Conservation (phyloP, 2,113 vertebrate species). For the human (Homo sapiens) region DNA sequence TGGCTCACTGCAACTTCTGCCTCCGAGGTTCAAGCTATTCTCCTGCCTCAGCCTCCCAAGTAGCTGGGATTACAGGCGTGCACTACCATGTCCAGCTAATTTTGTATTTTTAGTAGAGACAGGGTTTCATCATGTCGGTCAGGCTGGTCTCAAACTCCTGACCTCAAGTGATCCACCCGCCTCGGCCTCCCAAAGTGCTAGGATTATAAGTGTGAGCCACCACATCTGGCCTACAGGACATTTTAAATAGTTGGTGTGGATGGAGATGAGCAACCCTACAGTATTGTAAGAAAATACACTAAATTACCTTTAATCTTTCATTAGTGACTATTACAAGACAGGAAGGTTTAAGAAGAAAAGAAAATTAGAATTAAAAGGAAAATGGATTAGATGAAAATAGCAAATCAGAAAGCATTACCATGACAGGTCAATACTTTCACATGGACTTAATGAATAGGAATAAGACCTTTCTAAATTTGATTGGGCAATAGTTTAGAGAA, state of each 20-base stretch:
- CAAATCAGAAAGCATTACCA: conserved; percentile 41
- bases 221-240: neutral
- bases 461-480: conserved; percentile 55
- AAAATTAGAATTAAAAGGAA: conserved; percentile 65
- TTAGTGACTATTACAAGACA: conserved; percentile 51
- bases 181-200: too few relatives aligned
- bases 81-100: too few relatives aligned
- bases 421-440: conserved; percentile 11
- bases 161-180: too few relatives aligned
- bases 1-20: too few relatives aligned
- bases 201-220: too few relatives aligned
- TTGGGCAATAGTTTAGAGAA: conserved; percentile 22
- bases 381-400: conserved; percentile 63
- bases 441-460: conserved; percentile 33
- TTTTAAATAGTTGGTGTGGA: conserved; percentile 6
- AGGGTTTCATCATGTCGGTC: too few relatives aligned
- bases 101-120: too few relatives aligned
- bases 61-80: too few relatives aligned
- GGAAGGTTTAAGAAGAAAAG: conserved; percentile 49
- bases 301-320: conserved; percentile 69
- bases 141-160: too few relatives aligned
- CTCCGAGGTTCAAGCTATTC: too few relatives aligned
- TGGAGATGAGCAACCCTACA: neutral
- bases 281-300: conserved; percentile 38
- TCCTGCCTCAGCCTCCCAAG: too few relatives aligned